These are phyloP conservation scores for Lasius fuliginosus DNA, from an alignment of 2,888 invertebrate species.

Conservation along the genomic window DNA sequence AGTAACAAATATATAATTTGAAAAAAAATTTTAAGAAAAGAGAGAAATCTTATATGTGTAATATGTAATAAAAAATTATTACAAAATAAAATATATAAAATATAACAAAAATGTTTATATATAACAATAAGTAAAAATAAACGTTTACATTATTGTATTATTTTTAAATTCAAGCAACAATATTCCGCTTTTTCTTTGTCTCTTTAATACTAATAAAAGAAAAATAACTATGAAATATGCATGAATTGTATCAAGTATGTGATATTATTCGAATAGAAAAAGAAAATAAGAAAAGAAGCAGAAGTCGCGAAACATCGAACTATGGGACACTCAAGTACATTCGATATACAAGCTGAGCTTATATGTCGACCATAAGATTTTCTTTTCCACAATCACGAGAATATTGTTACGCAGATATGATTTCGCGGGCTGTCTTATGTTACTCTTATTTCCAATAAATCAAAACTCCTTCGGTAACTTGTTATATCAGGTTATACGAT, in stretches of 20 bases:
- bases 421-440: slow-evolving; percentile 60
- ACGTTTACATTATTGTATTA: neutral
- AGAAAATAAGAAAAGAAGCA: neutral
- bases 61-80: neutral
- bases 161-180: neutral
- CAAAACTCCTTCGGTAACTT: neutral
- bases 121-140: slow-evolving; percentile 12
- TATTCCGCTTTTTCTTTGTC: neutral
- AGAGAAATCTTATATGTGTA: neutral
- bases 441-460: slow-evolving; percentile 17
- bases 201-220: neutral
- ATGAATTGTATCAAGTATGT: neutral
- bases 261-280: slow-evolving; percentile 3
- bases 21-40: neutral
- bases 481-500: neutral
- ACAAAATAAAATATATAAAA: slow-evolving; percentile 7
- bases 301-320: slow-evolving; percentile 54
- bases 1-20: slow-evolving; percentile 11
- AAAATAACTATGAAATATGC: neutral
- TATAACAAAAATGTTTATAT: neutral
- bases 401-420: slow-evolving; percentile 78
- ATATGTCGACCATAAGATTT: slow-evolving; percentile 75
- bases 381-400: slow-evolving; percentile 64
- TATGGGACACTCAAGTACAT: slow-evolving; percentile 74
- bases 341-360: slow-evolving; percentile 69